Percentiles rank a stretch among this genome's conserved stretches.
phyloP scores from a whole-genome alignment of 1,140 invertebrate species.

The Thaumetopoea pityocampa region DNA sequence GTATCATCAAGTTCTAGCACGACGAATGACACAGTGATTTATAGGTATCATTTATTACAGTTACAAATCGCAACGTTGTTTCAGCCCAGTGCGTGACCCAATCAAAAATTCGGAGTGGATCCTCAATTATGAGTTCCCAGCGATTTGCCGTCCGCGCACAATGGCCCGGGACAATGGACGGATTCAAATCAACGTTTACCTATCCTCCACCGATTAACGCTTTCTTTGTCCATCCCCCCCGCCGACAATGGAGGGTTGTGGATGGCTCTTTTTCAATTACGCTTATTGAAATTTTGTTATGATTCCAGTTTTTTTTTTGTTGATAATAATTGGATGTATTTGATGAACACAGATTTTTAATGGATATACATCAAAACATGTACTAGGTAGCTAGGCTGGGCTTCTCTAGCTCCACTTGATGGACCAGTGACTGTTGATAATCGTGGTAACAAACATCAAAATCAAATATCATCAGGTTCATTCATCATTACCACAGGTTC shows the following conservation, averaged over 20 bases:
- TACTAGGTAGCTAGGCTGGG: too few relatives aligned
- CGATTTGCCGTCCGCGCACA: conserved; percentile 30
- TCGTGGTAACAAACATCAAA: too few relatives aligned
- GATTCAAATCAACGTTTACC: conserved; percentile 34
- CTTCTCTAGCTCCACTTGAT: too few relatives aligned
- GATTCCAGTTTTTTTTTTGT: conserved; percentile 5
- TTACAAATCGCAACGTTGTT: conserved; percentile 13
- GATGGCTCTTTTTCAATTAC: conserved; percentile 17
- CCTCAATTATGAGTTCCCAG: conserved; percentile 33
- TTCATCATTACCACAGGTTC: too few relatives aligned
- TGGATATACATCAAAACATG: too few relatives aligned
- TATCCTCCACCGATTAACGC: conserved; percentile 38
- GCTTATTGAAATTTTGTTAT: conserved; percentile 16
- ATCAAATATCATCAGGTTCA: too few relatives aligned
- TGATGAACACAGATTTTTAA: too few relatives aligned
- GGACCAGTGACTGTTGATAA: too few relatives aligned
- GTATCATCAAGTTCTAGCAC: too few relatives aligned
- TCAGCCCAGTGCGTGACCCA: conserved; percentile 10
- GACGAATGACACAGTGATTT: too few relatives aligned
- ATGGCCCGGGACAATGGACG: conserved; percentile 31
- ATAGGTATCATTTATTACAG: too few relatives aligned
- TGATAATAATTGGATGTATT: too few relatives aligned
- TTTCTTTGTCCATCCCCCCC: conserved; percentile 33
- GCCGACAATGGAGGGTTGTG: conserved; percentile 27
- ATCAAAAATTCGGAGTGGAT: conserved; percentile 23